phyloP scores from a whole-genome alignment of 2,888 invertebrate genomes.

The Apamea sordens region DNA sequence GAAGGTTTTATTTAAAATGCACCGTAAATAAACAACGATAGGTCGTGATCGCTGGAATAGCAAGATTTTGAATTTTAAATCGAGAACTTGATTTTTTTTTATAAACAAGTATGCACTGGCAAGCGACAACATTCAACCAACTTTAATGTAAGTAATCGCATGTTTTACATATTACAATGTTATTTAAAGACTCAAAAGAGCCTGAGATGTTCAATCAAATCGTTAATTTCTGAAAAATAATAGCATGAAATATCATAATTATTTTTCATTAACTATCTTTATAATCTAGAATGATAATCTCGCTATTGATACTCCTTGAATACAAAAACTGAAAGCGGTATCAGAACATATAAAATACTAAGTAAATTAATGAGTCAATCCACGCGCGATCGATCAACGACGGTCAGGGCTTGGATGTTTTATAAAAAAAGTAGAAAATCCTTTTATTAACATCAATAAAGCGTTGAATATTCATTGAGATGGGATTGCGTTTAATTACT shows the following conservation, averaged over 20 bases:
- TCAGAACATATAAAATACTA: conserved; percentile 53
- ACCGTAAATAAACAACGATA: conserved; percentile 43
- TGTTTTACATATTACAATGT: conserved; percentile 35
- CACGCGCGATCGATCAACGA: conserved; percentile 65
- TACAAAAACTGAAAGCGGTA: conserved; percentile 51
- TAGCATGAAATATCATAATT: conserved; percentile 14
- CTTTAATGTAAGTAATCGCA: conserved; percentile 46
- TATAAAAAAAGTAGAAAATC: conserved; percentile 61
- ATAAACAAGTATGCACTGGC: conserved; percentile 52
- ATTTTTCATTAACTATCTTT: conserved; percentile 24
- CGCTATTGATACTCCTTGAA: conserved; percentile 46
- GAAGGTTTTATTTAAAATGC: conserved; percentile 51
- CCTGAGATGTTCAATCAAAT: background rate
- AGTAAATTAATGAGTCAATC: conserved; percentile 65
- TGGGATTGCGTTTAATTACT: conserved; percentile 77
- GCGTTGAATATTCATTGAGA: conserved; percentile 73
- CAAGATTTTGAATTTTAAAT: conserved; percentile 76
- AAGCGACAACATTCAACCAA: conserved; percentile 50
- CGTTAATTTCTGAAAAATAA: background rate
- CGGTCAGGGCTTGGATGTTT: conserved; percentile 43
- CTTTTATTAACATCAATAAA: conserved; percentile 66
- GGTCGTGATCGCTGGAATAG: conserved; percentile 70
- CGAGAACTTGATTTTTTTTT: conserved; percentile 64
- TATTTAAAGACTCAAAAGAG: background rate
- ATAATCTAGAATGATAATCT: conserved; percentile 52